Conservation (phyloP, 2,888 invertebrate genomes). For the Eupsilia transversa region DNA sequence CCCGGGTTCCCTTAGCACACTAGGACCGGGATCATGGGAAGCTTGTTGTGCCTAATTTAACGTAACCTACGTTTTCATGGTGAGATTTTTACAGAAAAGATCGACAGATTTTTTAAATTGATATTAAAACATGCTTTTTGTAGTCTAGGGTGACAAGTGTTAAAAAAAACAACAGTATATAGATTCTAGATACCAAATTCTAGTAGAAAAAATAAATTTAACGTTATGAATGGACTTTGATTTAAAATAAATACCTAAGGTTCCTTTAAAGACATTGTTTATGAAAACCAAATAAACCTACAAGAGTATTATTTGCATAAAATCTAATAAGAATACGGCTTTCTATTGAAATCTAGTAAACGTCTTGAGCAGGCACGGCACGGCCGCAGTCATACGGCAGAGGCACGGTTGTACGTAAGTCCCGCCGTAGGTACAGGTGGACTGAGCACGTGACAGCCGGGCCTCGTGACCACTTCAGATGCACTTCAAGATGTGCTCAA, state of each 20-base stretch:
- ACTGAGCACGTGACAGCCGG: conserved; percentile 51
- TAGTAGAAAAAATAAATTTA: no score
- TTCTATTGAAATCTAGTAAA: conserved; percentile 50
- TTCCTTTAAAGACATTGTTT: not conserved
- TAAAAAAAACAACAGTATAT: no score
- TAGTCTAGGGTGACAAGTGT: no score
- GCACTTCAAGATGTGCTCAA: conserved; percentile 58
- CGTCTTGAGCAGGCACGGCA: conserved; percentile 55
- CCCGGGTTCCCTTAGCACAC: no score
- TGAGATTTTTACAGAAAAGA: no score
- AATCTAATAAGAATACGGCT: conserved; percentile 45
- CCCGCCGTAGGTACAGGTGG: conserved; percentile 42
- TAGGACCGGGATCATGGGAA: no score
- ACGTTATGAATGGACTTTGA: not conserved
- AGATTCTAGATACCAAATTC: no score
- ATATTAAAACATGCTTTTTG: no score
- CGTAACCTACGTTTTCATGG: no score
- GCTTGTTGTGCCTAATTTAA: no score
- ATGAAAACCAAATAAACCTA: conserved; percentile 21
- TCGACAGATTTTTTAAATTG: no score
- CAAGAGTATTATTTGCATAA: conserved; percentile 35
- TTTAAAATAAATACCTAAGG: not conserved
- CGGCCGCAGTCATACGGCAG: not conserved
- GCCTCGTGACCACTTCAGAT: conserved; percentile 66
- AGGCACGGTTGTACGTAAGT: conserved; percentile 32